Conservation (phyloP, 2,797 vertebrate genomes). For the Lagocephalus sceleratus region DNA sequence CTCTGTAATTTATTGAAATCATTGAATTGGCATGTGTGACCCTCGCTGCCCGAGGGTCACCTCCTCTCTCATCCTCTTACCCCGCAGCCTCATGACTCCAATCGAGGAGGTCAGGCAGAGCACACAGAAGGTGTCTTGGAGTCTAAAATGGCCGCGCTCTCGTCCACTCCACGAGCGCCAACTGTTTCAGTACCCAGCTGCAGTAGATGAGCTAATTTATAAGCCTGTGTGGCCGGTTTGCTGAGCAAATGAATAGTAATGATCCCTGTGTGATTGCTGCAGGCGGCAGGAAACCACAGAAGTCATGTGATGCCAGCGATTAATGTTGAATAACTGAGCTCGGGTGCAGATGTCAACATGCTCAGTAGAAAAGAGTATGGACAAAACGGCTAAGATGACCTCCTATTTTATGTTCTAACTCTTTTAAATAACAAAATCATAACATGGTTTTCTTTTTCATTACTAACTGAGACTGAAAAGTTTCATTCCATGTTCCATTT, state of each 20-base stretch:
- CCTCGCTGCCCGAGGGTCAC: neutral
- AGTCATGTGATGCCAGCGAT: conserved; percentile 22
- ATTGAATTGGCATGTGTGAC: conserved; percentile 33
- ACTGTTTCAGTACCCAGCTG: conserved; percentile 61
- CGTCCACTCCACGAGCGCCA: conserved; percentile 42
- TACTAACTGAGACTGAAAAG: no score
- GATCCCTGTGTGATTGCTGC: conserved; percentile 65
- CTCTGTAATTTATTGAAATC: conserved; percentile 57
- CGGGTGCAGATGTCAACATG: neutral
- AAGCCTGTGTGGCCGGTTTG: conserved; percentile 66
- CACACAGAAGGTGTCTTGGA: conserved; percentile 54
- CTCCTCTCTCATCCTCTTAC: conserved; percentile 21
- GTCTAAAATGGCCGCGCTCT: conserved; percentile 48
- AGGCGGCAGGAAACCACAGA: conserved; percentile 52
- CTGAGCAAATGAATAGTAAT: conserved; percentile 77
- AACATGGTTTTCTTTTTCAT: no score
- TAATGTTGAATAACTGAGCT: neutral
- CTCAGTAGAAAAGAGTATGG: no score
- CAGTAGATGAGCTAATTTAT: conserved; percentile 63
- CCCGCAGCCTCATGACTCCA: conserved; percentile 25
- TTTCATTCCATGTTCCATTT: no score
- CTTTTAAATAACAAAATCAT: no score
- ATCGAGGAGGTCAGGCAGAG: conserved; percentile 51
- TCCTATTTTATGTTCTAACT: no score
- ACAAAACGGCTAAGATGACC: no score